These are phyloP conservation scores for Tupaia chinensis DNA, from an alignment of 2,113 vertebrate species.

Conservation along the genomic window DNA sequence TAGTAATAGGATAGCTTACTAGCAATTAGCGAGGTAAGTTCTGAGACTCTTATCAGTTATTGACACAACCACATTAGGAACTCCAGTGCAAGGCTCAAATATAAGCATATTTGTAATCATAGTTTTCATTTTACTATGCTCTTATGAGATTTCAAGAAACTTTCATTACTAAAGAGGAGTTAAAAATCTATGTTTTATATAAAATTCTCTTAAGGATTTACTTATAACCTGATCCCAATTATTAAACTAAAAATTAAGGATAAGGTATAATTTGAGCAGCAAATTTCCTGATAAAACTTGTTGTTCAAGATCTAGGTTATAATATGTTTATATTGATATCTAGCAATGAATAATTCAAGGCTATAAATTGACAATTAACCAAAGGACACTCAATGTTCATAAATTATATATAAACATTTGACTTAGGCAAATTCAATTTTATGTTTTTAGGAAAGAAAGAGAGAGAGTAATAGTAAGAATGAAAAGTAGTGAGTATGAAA, in stretches of 20 bases:
- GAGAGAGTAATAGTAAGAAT: background rate
- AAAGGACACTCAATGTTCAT: background rate
- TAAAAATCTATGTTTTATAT: background rate
- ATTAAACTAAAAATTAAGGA: slow-evolving; percentile 38
- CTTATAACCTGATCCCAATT: background rate
- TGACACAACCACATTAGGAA: background rate
- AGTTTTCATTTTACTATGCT: background rate
- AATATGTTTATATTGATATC: background rate
- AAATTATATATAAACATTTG: slow-evolving; percentile 4
- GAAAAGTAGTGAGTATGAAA: background rate
- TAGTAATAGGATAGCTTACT: background rate
- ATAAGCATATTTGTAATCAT: slow-evolving; percentile 25
- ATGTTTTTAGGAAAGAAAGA: background rate
- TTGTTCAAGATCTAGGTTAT: slow-evolving; percentile 35
- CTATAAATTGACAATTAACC: background rate
- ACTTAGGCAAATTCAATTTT: background rate
- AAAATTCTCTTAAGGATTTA: background rate
- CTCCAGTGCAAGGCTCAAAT: background rate
- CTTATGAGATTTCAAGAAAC: background rate
- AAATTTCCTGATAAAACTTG: background rate
- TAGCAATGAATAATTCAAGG: slow-evolving; percentile 23
- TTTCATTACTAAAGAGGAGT: background rate
- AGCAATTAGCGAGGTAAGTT: slow-evolving; percentile 24
- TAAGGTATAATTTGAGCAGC: background rate
- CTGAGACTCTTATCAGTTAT: background rate